phyloP scores from a whole-genome alignment of 2,113 vertebrate species.

The Limnothrissa miodon region DNA sequence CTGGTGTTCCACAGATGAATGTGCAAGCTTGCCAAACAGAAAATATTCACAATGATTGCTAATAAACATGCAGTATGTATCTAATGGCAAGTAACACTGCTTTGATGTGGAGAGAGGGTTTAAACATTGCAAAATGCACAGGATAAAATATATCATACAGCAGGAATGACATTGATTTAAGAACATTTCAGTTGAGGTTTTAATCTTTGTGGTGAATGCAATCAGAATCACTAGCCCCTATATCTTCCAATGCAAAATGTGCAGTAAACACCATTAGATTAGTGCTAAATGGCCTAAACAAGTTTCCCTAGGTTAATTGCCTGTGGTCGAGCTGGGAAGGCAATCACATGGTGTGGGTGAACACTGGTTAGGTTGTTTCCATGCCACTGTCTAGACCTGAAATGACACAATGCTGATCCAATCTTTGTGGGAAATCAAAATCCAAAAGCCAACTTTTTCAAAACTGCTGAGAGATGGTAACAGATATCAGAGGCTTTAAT shows the following conservation, averaged over 20 bases:
- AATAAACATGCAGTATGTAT: not conserved
- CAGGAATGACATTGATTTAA: not conserved
- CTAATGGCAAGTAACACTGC: not conserved
- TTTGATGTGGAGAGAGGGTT: not conserved
- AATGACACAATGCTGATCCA: not conserved
- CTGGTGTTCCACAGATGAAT: not conserved
- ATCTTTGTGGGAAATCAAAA: not conserved
- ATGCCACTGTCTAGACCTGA: constrained; percentile 9
- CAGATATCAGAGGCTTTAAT: not conserved
- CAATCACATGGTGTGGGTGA: not conserved
- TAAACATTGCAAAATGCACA: no score
- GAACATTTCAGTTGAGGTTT: not conserved
- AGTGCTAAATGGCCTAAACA: not conserved
- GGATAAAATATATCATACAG: not conserved
- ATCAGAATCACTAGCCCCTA: not conserved
- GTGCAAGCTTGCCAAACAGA: not conserved
- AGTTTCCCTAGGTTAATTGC: not conserved
- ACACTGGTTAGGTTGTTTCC: not conserved
- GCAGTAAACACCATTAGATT: not conserved
- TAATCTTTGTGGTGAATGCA: not conserved
- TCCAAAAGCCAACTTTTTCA: not conserved
- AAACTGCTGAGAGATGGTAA: not conserved
- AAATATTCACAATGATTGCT: not conserved
- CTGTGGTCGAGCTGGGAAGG: not conserved
- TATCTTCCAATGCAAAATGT: no score